phyloP scores from a whole-genome alignment of 1,140 invertebrate species.

The Apis laboriosa region DNA sequence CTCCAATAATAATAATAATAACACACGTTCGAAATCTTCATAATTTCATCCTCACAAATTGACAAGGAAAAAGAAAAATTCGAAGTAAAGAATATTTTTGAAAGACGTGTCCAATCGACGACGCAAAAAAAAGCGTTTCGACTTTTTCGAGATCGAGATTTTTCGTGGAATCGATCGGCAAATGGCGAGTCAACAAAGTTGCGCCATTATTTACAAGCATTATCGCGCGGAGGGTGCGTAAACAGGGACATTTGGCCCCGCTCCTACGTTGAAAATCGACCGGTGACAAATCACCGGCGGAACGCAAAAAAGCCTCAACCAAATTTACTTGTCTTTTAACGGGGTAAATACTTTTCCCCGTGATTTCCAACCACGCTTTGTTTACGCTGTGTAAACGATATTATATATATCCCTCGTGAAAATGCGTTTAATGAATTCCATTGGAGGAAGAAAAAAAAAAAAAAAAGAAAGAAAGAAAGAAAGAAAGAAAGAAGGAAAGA shows the following conservation, averaged over 20 bases:
- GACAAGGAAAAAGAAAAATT: background rate
- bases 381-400: slow-evolving; percentile 21
- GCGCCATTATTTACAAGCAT: slow-evolving; percentile 53
- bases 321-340: slow-evolving; percentile 45
- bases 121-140: slow-evolving; percentile 14
- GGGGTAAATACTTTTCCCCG: slow-evolving; percentile 46
- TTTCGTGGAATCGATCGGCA: slow-evolving; percentile 23
- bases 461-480: too few relatives aligned
- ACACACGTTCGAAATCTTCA: too few relatives aligned
- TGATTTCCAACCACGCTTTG: slow-evolving; percentile 4
- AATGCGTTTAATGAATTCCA: background rate
- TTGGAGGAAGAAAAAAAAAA: too few relatives aligned
- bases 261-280: slow-evolving; percentile 28
- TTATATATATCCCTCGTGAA: background rate
- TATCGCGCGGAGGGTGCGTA: slow-evolving; percentile 45
- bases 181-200: slow-evolving; percentile 51
- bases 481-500: too few relatives aligned
- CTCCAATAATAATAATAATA: too few relatives aligned
- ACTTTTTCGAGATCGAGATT: too few relatives aligned
- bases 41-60: too few relatives aligned
- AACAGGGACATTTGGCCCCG: slow-evolving; percentile 46
- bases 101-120: background rate
- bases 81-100: too few relatives aligned
- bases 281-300: slow-evolving; percentile 39
- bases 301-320: slow-evolving; percentile 45